Percentiles rank a stretch among this genome's conserved stretches.
Conservation (phyloP, 2,797 vertebrate species). For the Taeniopygia guttata region DNA sequence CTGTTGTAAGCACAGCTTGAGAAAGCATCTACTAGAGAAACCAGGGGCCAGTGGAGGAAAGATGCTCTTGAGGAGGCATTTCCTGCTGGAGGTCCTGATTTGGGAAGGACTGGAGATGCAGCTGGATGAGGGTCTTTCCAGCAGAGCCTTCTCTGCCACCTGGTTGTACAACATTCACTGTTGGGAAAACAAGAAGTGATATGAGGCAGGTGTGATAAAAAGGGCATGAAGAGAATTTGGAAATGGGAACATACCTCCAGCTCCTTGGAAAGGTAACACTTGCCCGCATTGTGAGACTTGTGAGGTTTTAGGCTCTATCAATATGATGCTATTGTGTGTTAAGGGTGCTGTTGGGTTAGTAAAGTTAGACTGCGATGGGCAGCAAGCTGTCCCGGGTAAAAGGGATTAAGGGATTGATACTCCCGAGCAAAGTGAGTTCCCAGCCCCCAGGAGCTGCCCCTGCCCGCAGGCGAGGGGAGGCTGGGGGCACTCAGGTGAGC, state of each 20-base stretch:
- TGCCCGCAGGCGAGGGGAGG: rapidly evolving
- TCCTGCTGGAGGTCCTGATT: neutral
- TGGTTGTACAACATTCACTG: too few species aligned
- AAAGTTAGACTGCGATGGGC: rapidly evolving
- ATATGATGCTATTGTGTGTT: rapidly evolving
- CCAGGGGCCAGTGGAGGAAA: neutral
- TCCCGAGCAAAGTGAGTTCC: rapidly evolving
- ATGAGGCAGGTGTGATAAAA: neutral
- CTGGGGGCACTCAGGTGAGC: rapidly evolving
- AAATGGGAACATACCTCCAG: neutral
- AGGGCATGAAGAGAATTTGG: neutral
- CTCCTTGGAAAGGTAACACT: neutral
- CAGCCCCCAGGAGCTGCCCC: too few species aligned
- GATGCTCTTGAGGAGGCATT: neutral
- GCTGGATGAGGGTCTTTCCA: neutral
- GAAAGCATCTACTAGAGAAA: neutral
- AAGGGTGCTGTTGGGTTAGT: neutral
- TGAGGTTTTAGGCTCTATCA: neutral
- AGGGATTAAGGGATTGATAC: neutral
- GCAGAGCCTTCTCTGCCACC: neutral
- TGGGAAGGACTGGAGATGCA: neutral
- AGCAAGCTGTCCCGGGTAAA: neutral
- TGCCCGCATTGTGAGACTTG: rapidly evolving
- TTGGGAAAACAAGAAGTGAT: neutral
- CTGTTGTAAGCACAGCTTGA: neutral